Conservation (phyloP, 2,797 vertebrate species). For the Sphaeramia orbicularis region DNA sequence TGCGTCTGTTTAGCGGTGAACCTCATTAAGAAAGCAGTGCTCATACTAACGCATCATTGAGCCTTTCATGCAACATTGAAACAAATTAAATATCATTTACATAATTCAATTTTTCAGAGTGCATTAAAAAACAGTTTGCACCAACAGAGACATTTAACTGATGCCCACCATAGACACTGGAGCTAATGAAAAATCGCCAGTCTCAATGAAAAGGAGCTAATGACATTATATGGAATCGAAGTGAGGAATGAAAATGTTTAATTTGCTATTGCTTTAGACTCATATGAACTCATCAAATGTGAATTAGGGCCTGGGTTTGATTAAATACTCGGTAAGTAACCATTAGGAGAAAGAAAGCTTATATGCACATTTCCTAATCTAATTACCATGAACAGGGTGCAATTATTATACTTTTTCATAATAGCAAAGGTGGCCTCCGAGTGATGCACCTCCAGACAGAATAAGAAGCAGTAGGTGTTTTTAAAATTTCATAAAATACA, state of each 20-base stretch:
- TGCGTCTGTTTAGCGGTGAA: neutral
- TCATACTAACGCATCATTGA: constrained; percentile 7
- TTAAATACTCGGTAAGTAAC: constrained; percentile 57
- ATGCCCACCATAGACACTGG: constrained; percentile 21
- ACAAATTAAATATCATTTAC: constrained; percentile 27
- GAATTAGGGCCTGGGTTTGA: constrained; percentile 60
- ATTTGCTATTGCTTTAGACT: constrained; percentile 56
- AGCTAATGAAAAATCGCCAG: constrained; percentile 51
- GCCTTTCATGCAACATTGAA: constrained; percentile 6
- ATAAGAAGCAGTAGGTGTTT: neutral
- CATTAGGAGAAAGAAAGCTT: constrained; percentile 42
- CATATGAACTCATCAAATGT: constrained; percentile 68
- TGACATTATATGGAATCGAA: constrained; percentile 51
- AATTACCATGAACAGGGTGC: constrained; percentile 43
- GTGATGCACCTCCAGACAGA: constrained; percentile 19
- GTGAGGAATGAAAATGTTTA: constrained; percentile 53
- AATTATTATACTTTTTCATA: constrained; percentile 41
- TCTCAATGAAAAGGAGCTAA: constrained; percentile 57
- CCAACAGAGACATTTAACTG: constrained; percentile 30
- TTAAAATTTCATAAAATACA: constrained; percentile 12
- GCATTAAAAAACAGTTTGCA: constrained; percentile 2
- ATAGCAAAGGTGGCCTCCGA: constrained; percentile 4
- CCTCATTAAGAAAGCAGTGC: neutral
- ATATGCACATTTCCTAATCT: constrained; percentile 47
- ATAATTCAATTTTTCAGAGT: neutral